phyloP scores from a whole-genome alignment of 2,888 invertebrate genomes.

The Leucophenga maculata region DNA sequence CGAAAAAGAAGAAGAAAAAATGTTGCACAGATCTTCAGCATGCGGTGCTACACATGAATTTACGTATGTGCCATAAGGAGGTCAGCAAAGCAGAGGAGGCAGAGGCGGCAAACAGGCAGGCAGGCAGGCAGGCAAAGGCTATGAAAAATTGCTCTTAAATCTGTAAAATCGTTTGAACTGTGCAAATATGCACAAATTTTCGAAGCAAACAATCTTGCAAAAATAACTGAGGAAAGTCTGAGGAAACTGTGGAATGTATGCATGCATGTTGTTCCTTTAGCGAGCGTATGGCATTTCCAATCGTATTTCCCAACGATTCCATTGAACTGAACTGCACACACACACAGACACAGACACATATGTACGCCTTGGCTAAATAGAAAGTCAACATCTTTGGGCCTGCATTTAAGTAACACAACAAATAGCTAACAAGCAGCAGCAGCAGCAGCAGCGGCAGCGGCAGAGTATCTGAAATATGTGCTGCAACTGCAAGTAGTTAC shows the following conservation, averaged over 20 bases:
- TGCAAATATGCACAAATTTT: constrained; percentile 16
- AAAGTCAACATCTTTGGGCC: constrained; percentile 23
- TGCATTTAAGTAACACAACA: constrained; percentile 24
- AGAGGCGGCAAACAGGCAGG: background rate
- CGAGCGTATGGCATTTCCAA: background rate
- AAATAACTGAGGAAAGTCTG: constrained; percentile 3
- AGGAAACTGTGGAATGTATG: background rate
- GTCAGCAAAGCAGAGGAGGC: background rate
- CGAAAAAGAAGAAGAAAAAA: too few relatives aligned
- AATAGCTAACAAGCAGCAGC: constrained; percentile 4
- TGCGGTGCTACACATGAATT: too few relatives aligned
- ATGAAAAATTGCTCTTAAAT: constrained; percentile 16
- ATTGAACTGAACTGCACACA: too few relatives aligned
- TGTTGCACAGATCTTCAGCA: too few relatives aligned
- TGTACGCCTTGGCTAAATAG: constrained; percentile 11
- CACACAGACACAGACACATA: too few relatives aligned
- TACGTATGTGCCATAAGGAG: too few relatives aligned
- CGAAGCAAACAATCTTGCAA: constrained; percentile 7
- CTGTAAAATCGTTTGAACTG: constrained; percentile 20
- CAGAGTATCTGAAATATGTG: too few relatives aligned
- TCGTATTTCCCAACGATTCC: too few relatives aligned
- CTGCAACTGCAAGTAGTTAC: background rate
- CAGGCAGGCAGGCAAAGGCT: constrained; percentile 1
- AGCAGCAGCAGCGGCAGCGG: background rate
- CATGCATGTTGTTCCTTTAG: background rate